Evolutionary conservation across 2,113 vertebrate genomes (phyloP), one percentile per base, ranked within the genome.

Genomic region (Murina feae): DNA sequence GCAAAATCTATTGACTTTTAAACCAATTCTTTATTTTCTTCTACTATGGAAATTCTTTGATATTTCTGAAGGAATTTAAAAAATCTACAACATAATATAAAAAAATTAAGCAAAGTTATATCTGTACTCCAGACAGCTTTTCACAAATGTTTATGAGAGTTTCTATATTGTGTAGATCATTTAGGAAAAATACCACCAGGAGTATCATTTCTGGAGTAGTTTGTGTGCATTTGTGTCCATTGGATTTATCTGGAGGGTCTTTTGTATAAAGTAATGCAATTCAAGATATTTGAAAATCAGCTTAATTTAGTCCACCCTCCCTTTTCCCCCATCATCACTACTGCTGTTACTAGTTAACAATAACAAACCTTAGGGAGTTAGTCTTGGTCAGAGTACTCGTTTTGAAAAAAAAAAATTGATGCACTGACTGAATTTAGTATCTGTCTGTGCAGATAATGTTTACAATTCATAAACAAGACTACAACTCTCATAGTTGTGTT

Each of bases 231-330:
- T 68, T 85, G 23, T 72, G 18, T 72, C 32, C 35, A 60, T 4
- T 37, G 10, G 42, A 84, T 90, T 90, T 49, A 60, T 53, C 37
- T 86, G 5, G 44, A 68, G 74, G 23, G 89, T 3, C 12, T 21
- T 89, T n/a, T 75, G 25, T 39, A 63, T 11, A 94, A 91, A 95
- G 23, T 65, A 25, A 80, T 75, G 23, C 21, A 90, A 93, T 71
- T 88, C 35, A 86, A 93, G 60, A 74, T 35, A 79, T 85, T 53
- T 49, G 44, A 88, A 94, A 87, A 90, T 47, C 28, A 87, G 9
- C 20, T 87, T 17, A 30, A 35, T 60, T 92, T 83, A 92, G 21
- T 65, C 3, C 49, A 91, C 37, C 7, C 23, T 10, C 23, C 6
- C 10, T 16, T 92, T 28, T 4, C n/a, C 20, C 23, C 5, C 16